phyloP scores from a whole-genome alignment of 2,888 invertebrate genomes.

The Melipona bicolor region DNA sequence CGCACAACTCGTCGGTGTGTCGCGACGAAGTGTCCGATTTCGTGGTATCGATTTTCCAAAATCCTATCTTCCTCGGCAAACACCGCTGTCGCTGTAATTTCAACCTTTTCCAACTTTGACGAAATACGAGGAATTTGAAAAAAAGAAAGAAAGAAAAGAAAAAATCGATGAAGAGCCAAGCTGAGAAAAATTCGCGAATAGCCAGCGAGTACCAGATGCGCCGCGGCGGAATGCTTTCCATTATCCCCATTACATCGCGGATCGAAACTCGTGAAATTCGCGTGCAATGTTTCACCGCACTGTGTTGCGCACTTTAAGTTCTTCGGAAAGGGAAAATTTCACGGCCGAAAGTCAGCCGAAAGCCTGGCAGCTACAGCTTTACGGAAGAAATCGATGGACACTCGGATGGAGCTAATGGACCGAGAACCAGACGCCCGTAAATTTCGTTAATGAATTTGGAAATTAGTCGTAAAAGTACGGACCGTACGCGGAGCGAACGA shows the following conservation, averaged over 20 bases:
- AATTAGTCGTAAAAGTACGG: slow-evolving; percentile 42
- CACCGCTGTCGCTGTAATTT: too few species aligned
- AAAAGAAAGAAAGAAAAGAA: not conserved
- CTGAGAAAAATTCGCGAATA: not conserved
- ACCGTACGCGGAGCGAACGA: not conserved
- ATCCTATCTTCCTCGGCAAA: too few species aligned
- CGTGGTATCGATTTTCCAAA: too few species aligned
- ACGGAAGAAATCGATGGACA: slow-evolving; percentile 22
- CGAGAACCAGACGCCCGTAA: slow-evolving; percentile 14
- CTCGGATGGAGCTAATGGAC: slow-evolving; percentile 3
- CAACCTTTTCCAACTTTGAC: too few species aligned
- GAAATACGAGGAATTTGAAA: too few species aligned
- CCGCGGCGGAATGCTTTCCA: not conserved
- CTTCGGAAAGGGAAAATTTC: not conserved
- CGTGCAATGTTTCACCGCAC: not conserved
- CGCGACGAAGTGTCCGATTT: too few species aligned
- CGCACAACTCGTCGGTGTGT: too few species aligned
- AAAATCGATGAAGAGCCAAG: not conserved
- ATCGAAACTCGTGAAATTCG: slow-evolving; percentile 1
- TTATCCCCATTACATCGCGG: slow-evolving; percentile 6
- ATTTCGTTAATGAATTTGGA: slow-evolving; percentile 41
- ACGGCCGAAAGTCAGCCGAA: too few species aligned
- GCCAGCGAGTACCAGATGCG: not conserved
- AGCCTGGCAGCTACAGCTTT: not conserved
- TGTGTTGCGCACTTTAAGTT: not conserved